Evolutionary conservation across 2,797 vertebrate genomes (phyloP), one percentile per base, ranked within the genome.

Genomic region (Amniataba percoides): DNA sequence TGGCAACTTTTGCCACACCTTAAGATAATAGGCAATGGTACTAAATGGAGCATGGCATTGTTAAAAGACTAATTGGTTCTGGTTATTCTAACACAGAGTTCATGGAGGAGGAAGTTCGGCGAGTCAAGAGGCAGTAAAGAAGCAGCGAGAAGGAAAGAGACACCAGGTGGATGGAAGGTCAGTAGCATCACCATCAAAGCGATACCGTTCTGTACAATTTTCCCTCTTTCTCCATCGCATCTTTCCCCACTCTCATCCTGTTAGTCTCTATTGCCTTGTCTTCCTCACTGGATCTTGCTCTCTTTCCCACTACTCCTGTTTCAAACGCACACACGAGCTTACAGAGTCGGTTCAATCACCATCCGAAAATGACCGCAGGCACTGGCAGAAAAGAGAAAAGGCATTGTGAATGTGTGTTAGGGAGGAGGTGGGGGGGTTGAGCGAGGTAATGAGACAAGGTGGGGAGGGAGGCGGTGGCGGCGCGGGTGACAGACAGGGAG

Each of bases 311-410:
- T 86, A 70, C 82, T 88, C 81, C 81, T 80, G 77, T 88, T 92
- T 89, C 87, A 90, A 80, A 82, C 84, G 43, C 68, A 59, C 68
- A 62, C 82, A 66, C 71, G 21, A 80, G 77, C 81, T 49, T 68
- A 39, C 69, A 74, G 53, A 91, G 79, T 84, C 79, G 58, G 79
- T 90, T 92, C 89, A 90, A 84, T 93, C 88, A 90, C 74, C 82
- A 78, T 59, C 85, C 85, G 85, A 88, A 88, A 92, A 93, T 89
- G 84, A 94, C 92, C 88, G 74, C 81, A 69, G 90, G 92, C 92
- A 69, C 64, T 82, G 86, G 77, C 71, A 80, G 55, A 88, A 71
- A 77, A 76, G 75, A 86, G 83, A 72, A 31, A 69, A 80, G 75
- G 71, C 78, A 82, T 84, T 89, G 87, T 71, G 63, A 55, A 62